Conservation (phyloP, 2,888 invertebrate genomes). For the Cylloceria caligata region DNA sequence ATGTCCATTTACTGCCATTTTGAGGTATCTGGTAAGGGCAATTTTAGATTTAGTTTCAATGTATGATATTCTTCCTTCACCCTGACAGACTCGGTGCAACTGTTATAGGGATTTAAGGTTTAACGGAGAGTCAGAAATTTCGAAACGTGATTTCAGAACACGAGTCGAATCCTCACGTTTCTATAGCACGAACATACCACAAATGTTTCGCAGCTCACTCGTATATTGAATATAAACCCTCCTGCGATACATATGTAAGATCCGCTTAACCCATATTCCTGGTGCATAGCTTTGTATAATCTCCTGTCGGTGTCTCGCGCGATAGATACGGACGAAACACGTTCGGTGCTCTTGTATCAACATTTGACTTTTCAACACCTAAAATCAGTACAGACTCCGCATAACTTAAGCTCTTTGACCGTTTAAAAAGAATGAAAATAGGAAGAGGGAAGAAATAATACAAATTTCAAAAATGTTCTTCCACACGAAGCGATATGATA, state of each 20-base stretch:
- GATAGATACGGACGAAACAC: conserved; percentile 46
- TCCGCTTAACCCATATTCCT: conserved; percentile 77
- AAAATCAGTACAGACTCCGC: conserved; percentile 4
- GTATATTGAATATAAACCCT: conserved; percentile 17
- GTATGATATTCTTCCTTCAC: no score
- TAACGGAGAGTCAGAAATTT: no score
- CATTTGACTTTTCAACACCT: conserved; percentile 56
- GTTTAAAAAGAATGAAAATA: conserved; percentile 23
- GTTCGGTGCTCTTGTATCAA: conserved; percentile 10
- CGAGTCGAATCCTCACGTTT: background rate
- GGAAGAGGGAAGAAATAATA: background rate
- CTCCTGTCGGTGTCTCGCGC: conserved; percentile 7
- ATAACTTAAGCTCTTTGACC: conserved; percentile 56
- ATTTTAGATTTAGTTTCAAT: no score
- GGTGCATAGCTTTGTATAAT: conserved; percentile 73
- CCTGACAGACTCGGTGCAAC: no score
- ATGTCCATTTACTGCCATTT: no score
- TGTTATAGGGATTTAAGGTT: no score
- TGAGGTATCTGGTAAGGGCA: no score
- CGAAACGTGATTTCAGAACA: background rate
- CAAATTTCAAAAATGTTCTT: no score
- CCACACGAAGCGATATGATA: no score
- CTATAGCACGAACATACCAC: background rate
- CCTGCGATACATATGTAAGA: conserved; percentile 76
- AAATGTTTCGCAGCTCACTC: conserved; percentile 10